These are phyloP conservation scores for Andrena bicolor DNA, from an alignment of 2,888 invertebrate species.

Conservation along the genomic window DNA sequence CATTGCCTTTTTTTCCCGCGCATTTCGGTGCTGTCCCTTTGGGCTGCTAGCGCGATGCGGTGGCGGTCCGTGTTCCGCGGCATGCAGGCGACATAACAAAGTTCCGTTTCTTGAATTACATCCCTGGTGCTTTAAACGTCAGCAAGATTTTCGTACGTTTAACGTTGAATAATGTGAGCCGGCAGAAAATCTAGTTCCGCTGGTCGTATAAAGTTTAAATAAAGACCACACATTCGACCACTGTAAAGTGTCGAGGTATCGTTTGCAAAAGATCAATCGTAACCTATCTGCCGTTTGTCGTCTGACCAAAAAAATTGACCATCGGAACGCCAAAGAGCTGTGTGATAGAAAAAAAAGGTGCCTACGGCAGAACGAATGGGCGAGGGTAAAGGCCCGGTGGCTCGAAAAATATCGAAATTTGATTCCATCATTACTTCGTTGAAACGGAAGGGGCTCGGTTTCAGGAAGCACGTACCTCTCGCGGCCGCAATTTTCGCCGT, in stretches of 20 bases:
- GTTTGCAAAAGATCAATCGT: too few relatives aligned
- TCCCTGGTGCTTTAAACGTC: conserved; percentile 22
- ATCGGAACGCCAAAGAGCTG: not conserved
- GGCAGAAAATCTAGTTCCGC: not conserved
- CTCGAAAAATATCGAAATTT: conserved; percentile 52
- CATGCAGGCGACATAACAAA: conserved; percentile 35
- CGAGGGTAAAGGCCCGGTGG: not conserved
- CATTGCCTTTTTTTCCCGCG: not conserved
- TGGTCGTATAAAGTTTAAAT: not conserved
- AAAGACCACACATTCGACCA: not conserved
- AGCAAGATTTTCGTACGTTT: conserved; percentile 19
- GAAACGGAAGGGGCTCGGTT: conserved; percentile 51
- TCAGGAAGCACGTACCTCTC: conserved; percentile 48
- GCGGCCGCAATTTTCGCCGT: conserved; percentile 31
- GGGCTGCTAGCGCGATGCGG: conserved; percentile 16
- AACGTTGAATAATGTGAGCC: not conserved
- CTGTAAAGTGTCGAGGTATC: too few relatives aligned
- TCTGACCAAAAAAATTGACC: not conserved
- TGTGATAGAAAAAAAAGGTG: not conserved
- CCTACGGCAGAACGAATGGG: not conserved
- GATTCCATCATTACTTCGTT: conserved; percentile 52
- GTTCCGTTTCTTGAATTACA: conserved; percentile 55
- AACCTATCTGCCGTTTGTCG: too few relatives aligned
- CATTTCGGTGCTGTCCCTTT: conserved; percentile 32
- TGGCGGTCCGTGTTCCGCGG: conserved; percentile 16